Evolutionary conservation across 2,113 vertebrate genomes (phyloP).

Genomic region (Salminus brasiliensis): DNA sequence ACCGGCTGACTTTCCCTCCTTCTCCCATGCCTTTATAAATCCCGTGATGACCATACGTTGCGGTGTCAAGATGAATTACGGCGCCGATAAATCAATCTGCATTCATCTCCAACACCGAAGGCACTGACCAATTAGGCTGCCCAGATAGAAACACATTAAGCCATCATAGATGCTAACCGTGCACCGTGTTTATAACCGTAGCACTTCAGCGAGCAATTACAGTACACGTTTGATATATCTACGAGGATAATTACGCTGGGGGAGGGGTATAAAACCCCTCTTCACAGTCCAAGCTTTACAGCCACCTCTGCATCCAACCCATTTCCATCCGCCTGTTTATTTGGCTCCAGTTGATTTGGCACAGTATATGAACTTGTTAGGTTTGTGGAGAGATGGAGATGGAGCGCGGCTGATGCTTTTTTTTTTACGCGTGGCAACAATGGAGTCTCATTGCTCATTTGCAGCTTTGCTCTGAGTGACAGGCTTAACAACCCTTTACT

Average conservation of each 20-base stretch:
- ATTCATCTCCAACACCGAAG: background rate
- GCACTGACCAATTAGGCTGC: conserved; percentile 9
- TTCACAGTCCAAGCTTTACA: background rate
- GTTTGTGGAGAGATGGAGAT: conserved; percentile 4
- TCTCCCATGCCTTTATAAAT: conserved; percentile 50
- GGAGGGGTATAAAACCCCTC: background rate
- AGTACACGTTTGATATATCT: background rate
- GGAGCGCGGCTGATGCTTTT: conserved; percentile 7
- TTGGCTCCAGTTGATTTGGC: background rate
- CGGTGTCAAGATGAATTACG: conserved; percentile 23
- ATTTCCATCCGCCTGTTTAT: background rate
- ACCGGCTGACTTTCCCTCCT: background rate
- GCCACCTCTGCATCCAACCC: background rate
- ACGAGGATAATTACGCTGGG: background rate
- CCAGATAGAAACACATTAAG: conserved; percentile 11
- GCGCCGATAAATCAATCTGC: conserved; percentile 25
- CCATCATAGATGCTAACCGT: conserved; percentile 9
- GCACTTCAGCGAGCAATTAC: conserved; percentile 7
- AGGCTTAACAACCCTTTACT: conserved; percentile 23
- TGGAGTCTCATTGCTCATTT: conserved; percentile 3
- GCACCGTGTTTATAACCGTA: background rate
- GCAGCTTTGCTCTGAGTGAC: background rate
- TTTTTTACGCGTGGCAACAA: conserved; percentile 8
- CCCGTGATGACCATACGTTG: conserved; percentile 39
- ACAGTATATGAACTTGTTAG: background rate